Conservation (phyloP, 92 coral and sea anemone genomes). For the Micromussa lordhowensis region DNA sequence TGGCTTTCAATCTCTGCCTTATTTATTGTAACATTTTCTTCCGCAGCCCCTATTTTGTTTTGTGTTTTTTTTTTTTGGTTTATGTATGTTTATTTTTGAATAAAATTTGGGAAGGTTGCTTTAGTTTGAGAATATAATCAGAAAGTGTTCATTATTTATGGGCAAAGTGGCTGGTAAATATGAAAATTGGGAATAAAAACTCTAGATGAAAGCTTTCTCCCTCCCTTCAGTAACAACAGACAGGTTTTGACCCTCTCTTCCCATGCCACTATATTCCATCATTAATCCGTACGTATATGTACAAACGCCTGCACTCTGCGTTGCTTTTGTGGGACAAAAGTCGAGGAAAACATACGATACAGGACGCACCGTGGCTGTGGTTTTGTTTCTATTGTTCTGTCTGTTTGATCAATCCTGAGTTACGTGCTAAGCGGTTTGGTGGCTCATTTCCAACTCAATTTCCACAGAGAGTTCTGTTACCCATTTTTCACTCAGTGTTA, state of each 20-base stretch:
- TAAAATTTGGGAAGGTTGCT: slow-evolving; percentile 1
- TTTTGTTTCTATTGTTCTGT: too few relatives aligned
- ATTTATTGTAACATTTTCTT: slow-evolving; percentile 14
- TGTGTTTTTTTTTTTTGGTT: background rate
- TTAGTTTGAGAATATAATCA: background rate
- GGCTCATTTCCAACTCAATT: background rate
- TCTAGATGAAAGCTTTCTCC: background rate
- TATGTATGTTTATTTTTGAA: slow-evolving; percentile 7
- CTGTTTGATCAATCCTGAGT: background rate
- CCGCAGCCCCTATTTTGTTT: background rate
- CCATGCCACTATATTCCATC: background rate
- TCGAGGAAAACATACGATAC: background rate
- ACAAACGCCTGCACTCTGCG: background rate
- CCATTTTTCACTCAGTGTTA: background rate
- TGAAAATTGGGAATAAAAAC: background rate
- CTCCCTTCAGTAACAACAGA: background rate
- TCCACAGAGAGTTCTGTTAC: background rate
- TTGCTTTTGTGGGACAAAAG: background rate
- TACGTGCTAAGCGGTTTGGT: background rate
- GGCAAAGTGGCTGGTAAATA: background rate
- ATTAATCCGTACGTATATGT: background rate
- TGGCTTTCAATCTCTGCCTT: background rate
- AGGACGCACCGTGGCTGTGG: background rate
- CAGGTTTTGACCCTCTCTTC: background rate
- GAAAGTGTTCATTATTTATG: background rate